These are phyloP conservation scores for Diacarnus erythraeanus DNA, from an alignment of 37 sponge, comb jelly and placozoan species.

Conservation along the genomic window DNA sequence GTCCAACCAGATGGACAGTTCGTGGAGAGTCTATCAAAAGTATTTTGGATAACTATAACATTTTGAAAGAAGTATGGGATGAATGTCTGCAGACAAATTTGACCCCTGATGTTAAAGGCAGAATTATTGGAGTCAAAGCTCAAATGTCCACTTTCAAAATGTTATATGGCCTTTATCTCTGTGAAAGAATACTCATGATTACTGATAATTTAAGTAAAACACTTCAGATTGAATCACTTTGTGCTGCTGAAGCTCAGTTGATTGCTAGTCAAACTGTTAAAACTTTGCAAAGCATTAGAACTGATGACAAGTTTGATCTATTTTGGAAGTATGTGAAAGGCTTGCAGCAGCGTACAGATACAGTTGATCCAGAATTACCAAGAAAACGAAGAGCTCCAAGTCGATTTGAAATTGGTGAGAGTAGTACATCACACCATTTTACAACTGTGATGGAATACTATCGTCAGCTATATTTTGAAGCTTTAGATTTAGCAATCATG, in stretches of 20 bases:
- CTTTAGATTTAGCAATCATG: too few relatives aligned
- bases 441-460: too few relatives aligned
- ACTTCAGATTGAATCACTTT: conserved; percentile 31
- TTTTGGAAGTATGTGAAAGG: conserved; percentile 4
- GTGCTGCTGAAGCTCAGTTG: conserved; percentile 46
- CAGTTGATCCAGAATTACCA: conserved; percentile 25
- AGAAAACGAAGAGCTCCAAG: conserved; percentile 39
- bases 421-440: too few relatives aligned
- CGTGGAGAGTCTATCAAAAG: too few relatives aligned
- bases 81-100: conserved; percentile 31
- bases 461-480: too few relatives aligned
- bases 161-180: conserved; percentile 50
- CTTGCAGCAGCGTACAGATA: background rate
- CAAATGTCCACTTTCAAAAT: conserved; percentile 37
- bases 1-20: too few relatives aligned
- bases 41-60: too few relatives aligned
- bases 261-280: conserved; percentile 45
- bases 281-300: conserved; percentile 43
- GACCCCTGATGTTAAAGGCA: conserved; percentile 48
- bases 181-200: conserved; percentile 36
- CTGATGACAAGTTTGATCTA: conserved; percentile 18
- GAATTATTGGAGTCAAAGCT: conserved; percentile 49
- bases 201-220: too few relatives aligned
- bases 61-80: conserved; percentile 47
- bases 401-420: too few relatives aligned